These are phyloP conservation scores for Poecilia gillii DNA, from an alignment of 2,797 vertebrate species.

Conservation along the genomic window DNA sequence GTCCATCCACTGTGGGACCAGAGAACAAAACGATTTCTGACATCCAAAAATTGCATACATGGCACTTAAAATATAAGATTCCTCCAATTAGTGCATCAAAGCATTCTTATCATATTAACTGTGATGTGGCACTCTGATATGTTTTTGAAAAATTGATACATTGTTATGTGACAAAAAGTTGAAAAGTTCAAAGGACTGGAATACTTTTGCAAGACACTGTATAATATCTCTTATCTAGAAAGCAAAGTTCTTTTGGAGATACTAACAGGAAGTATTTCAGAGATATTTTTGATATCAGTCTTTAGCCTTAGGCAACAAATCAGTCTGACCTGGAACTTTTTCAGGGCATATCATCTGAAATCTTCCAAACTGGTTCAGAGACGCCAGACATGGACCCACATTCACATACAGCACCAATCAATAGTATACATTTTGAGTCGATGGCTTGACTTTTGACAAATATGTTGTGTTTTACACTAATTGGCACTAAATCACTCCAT, in stretches of 20 bases:
- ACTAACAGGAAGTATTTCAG: not conserved
- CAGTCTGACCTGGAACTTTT: conserved; percentile 20
- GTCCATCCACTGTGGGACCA: not conserved
- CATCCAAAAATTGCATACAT: not conserved
- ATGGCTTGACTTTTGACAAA: not conserved
- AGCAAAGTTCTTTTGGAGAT: not conserved
- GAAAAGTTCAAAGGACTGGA: not conserved
- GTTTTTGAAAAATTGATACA: not conserved
- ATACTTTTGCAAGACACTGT: not conserved
- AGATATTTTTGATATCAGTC: conserved; percentile 9
- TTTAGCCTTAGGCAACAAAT: conserved; percentile 3
- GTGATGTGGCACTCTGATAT: not conserved
- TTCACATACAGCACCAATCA: not conserved
- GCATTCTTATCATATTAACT: not conserved
- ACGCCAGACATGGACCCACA: conserved; percentile 52
- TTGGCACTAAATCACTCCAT: conserved; percentile 62
- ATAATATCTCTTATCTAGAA: not conserved
- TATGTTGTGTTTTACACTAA: not conserved
- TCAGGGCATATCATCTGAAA: conserved; percentile 3
- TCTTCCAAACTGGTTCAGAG: conserved; percentile 30
- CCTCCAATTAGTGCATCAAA: not conserved
- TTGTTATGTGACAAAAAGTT: not conserved
- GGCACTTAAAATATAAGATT: not conserved
- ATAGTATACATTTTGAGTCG: not conserved
- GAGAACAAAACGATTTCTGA: not conserved